Base-by-base conservation (phyloP, 2,888 invertebrate species). In the Agonopterix alstromeriana region DNA sequence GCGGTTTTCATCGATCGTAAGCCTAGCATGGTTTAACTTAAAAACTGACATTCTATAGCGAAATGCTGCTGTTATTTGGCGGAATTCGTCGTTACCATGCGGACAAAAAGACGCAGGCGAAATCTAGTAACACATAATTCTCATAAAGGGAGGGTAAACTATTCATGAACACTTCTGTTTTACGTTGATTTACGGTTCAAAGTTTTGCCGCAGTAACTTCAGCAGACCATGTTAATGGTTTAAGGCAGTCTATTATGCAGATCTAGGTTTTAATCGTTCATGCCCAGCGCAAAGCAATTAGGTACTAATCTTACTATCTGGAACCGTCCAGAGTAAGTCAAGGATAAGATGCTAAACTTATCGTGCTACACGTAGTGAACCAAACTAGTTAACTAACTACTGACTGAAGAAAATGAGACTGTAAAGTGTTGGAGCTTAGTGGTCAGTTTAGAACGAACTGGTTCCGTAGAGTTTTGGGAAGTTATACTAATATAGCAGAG, bases 251-350 rank as follows among this genome's bases (percentile, higher is more conserved):
- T 42, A 42, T 47, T 50, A 63, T 65, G 62, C 52, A 56, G 64
- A 73, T 68, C 53, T 48, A 46, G 51, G 50, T 63, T 60, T 57
- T 63, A 66, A 71, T 61, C 51, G 55, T 63, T 68, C 54, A 67
- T 65, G 64, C 67, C 65, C 57, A 49, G 56, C 56, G 55, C 58
- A n/a, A 38, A 38, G 38, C 58, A 46, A 45, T 59, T 70, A 42
- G 8, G 10, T 42, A 42, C 14, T 11, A 11, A 9, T 12, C 42
- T 11, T 9, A 9, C 42, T 42, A 14, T 12, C 63, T 69, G 70
- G 73, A 75, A 78, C 67, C 70, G 66, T 71, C 73, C 64, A 63
- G 63, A 81, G 74, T 81, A 70, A 82, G 82, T 75, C 81, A 83
- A 83, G 83, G 82, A 60, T 70, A 65, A 71, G 71, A 78, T 75